Evolutionary conservation across 2,888 invertebrate species (phyloP).

Genomic region (Bedellia somnulentella): DNA sequence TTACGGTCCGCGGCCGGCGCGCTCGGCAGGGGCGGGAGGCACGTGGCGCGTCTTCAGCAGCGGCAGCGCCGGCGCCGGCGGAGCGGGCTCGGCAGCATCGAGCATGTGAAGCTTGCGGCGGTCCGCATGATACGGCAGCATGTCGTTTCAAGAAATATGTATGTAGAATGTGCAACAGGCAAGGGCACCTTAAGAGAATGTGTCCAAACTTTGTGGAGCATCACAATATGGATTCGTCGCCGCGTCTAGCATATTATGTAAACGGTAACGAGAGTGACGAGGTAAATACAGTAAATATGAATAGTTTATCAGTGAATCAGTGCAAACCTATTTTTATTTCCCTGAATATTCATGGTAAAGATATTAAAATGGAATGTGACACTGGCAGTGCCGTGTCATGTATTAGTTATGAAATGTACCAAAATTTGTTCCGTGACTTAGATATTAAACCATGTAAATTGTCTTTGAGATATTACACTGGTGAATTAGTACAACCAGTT

Average conservation of each 20-base stretch:
- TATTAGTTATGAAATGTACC: constrained; percentile 8
- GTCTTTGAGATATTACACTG: constrained; percentile 8
- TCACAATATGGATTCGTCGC: constrained; percentile 3
- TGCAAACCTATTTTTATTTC: not conserved
- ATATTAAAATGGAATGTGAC: constrained; percentile 8
- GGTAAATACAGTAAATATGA: not conserved
- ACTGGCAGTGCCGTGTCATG: constrained; percentile 12
- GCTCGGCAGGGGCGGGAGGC: too few relatives aligned
- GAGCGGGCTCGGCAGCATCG: too few relatives aligned
- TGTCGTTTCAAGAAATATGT: not conserved
- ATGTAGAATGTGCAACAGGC: not conserved
- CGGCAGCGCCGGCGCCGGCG: constrained; percentile 1
- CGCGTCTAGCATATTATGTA: too few relatives aligned
- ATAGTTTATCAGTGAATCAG: constrained; percentile 1
- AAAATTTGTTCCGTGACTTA: not conserved
- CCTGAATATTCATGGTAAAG: not conserved
- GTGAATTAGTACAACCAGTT: constrained; percentile 7
- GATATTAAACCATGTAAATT: constrained; percentile 2
- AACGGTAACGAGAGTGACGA: too few relatives aligned
- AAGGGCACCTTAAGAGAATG: not conserved
- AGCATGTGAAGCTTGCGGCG: not conserved
- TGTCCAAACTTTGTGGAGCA: not conserved
- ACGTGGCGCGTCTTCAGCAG: not conserved
- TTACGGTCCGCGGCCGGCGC: too few relatives aligned
- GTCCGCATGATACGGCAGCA: not conserved